Evolutionary conservation across 2,113 vertebrate genomes (phyloP).

Genomic region (Eleginops maclovinus): DNA sequence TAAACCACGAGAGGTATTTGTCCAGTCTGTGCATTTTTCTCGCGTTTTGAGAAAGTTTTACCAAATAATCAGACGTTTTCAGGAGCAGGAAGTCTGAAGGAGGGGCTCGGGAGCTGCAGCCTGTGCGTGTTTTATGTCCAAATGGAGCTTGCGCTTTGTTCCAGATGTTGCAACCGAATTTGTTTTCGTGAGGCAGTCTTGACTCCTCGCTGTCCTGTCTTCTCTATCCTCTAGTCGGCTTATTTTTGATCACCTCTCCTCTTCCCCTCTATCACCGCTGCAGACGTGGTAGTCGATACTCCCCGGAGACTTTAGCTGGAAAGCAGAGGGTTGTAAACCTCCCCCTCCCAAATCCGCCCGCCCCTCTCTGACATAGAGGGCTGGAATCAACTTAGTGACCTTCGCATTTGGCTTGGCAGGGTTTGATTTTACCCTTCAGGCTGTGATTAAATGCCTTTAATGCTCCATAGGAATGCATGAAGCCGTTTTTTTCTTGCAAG

Average conservation of each 20-base stretch:
- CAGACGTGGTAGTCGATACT: constrained; percentile 80
- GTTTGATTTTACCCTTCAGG: background rate
- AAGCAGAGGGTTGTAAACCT: constrained; percentile 55
- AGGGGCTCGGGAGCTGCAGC: constrained; percentile 8
- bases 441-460: constrained; percentile 5
- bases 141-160: constrained; percentile 34
- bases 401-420: constrained; percentile 41
- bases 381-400: constrained; percentile 69
- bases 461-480: constrained; percentile 1
- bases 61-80: constrained; percentile 7
- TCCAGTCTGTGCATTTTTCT: constrained; percentile 62
- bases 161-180: constrained; percentile 58
- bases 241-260: constrained; percentile 57
- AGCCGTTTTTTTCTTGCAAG: background rate
- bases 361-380: constrained; percentile 55
- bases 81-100: constrained; percentile 34
- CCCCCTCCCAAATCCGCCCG: constrained; percentile 63
- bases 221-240: constrained; percentile 25
- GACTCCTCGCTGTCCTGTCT: constrained; percentile 40
- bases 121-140: constrained; percentile 42
- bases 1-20: constrained; percentile 26
- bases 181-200: constrained; percentile 43
- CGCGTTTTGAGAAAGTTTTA: background rate
- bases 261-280: constrained; percentile 62
- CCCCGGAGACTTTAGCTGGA: constrained; percentile 65